Base-by-base conservation (phyloP, 2,113 vertebrate species). In the Callocephalon fimbriatum region DNA sequence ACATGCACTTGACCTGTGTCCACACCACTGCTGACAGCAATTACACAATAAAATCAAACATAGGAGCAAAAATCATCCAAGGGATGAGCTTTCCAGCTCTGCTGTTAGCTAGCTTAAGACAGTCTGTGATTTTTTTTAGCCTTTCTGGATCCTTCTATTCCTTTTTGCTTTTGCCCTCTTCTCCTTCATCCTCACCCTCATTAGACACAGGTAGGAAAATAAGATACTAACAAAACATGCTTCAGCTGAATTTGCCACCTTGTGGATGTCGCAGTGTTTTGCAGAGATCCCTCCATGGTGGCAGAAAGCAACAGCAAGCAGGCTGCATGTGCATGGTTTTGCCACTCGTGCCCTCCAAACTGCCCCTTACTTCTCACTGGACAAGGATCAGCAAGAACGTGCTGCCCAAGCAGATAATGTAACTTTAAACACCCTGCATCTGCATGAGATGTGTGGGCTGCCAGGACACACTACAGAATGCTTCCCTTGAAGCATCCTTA, bases 241-340 rank as follows among this genome's bases (percentile, higher is more conserved):
- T 78, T 72, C 90, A 61, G 44, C 73, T 88, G 54, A 71, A 95
- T 86, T 95, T 95, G 79, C 79, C 72, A 92, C 79, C 86, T 90
- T 63, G 82, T 90, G 90, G 88, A 92, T 91, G 70, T 77, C 7
- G 0, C 48, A 86, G 71, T 0, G 0, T 83, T 94, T 83, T 94
- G 56, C 88, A 90, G 81, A 93, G 44, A 73, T 58, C 27, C 63
- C 22, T 88, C 27, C 48, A 6, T 0, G 31, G 51, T 71, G 80
- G 47, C 47, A 47, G 76, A 50, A 37, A 58, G 65, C 48, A 51
- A 70, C 47, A 77, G 54, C 25, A 92, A 59, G 20, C 25, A 31
- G 40, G 22, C 54, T 86, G 25, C 32, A 17, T 22, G 50, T 83
- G 26, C 56, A 31, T 0, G 0, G 4, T 35, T 78, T 54, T 81